phyloP scores from a whole-genome alignment of 2,797 vertebrate species.

The Yasuhikotakia modesta region DNA sequence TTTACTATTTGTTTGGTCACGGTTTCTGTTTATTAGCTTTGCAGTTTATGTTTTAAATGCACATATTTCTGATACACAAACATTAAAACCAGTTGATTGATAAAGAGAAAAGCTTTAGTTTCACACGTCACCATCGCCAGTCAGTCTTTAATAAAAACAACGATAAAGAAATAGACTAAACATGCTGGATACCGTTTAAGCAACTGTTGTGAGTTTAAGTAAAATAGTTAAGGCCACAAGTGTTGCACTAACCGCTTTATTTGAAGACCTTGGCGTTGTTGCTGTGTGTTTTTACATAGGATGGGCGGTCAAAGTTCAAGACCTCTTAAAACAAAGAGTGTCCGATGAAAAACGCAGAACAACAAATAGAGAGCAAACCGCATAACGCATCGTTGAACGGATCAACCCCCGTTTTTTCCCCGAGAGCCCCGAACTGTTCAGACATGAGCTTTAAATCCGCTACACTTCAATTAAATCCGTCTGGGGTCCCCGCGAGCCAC shows the following conservation, averaged over 20 bases:
- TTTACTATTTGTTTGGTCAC: constrained; percentile 38
- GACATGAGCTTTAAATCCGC: constrained; percentile 49
- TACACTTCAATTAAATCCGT: constrained; percentile 58
- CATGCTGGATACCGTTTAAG: no score
- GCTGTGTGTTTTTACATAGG: constrained; percentile 47
- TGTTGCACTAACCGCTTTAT: not conserved
- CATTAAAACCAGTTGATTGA: no score
- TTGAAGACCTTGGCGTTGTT: constrained; percentile 19
- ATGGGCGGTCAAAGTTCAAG: constrained; percentile 64
- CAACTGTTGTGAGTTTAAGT: no score
- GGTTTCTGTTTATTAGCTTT: not conserved
- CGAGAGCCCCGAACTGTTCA: constrained; percentile 40
- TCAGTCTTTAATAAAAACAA: no score
- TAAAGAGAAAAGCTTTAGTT: no score
- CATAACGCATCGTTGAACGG: constrained; percentile 59
- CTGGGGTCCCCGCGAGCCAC: constrained; percentile 35
- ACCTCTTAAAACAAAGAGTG: constrained; percentile 62
- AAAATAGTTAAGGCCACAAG: no score
- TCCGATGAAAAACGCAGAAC: constrained; percentile 58
- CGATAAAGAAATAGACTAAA: no score
- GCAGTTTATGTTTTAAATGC: not conserved
- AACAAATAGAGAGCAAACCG: constrained; percentile 54
- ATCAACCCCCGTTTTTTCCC: constrained; percentile 50
- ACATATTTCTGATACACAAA: not conserved
- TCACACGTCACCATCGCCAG: no score